These are phyloP conservation scores for Rhombomys opimus DNA, from an alignment of 2,113 vertebrate species.

Conservation along the genomic window DNA sequence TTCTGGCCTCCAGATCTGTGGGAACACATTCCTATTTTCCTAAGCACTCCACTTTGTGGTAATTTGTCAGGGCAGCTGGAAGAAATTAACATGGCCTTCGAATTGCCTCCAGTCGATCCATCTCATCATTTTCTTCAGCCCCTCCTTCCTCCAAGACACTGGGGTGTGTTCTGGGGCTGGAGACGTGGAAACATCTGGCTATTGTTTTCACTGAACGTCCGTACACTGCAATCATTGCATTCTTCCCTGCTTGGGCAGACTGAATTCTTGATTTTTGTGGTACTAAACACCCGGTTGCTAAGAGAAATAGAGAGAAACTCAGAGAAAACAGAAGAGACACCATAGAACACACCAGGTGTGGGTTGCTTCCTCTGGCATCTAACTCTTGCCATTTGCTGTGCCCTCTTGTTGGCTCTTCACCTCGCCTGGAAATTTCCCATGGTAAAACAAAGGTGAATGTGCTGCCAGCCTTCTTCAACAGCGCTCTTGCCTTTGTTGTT, in stretches of 20 bases:
- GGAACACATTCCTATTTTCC: not conserved
- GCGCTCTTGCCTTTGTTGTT: not conserved
- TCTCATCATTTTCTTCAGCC: not conserved
- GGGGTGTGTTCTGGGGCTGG: not conserved
- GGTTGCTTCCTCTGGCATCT: not conserved
- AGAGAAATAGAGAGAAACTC: not conserved
- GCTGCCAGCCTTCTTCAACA: not conserved
- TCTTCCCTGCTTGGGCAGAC: not conserved
- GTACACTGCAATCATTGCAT: not conserved
- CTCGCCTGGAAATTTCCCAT: not conserved
- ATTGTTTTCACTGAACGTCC: not conserved
- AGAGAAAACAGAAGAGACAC: not conserved
- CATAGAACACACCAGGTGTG: not conserved
- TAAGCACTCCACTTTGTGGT: not conserved
- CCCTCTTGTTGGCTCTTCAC: fast-evolving
- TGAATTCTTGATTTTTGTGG: not conserved
- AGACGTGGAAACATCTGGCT: not conserved
- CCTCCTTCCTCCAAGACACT: not conserved
- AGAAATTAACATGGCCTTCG: not conserved
- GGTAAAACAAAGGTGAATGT: not conserved
- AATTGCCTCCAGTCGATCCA: not conserved
- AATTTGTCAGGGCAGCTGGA: not conserved
- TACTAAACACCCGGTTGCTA: not conserved
- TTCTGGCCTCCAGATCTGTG: not conserved
- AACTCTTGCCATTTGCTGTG: not conserved